Evolutionary conservation across 2,888 invertebrate genomes (phyloP), one percentile per base, ranked within the genome.

Genomic region (Leucophenga maculata): DNA sequence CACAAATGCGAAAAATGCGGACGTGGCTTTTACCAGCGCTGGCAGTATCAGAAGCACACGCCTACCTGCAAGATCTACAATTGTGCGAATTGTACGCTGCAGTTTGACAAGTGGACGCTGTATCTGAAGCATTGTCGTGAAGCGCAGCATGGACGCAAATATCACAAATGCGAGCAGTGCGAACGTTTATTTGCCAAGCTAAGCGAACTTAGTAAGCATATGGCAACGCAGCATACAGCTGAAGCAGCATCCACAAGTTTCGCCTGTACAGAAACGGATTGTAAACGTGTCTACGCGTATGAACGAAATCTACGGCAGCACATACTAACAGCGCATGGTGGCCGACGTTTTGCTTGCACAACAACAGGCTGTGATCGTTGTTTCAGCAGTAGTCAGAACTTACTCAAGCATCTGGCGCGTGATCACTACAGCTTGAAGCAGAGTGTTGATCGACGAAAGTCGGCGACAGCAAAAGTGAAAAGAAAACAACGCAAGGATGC

Each of bases 281-380:
- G 90, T 74, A 67, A 75, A 1, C 84, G 90, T 62, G 84, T 85
- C 68, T 93, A 92, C 82, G 86, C 89, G 6, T 90, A 90, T 72
- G 90, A 90, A 74, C 89, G 88, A 54, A 92, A 92, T 87, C 87
- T 93, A 20, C 89, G 88, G 1, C 89, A 90, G 68, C 93, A 93
- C 74, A 88, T 92, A 69, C 76, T 87, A 68, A 86, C 86, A 1
- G 89, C 87, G 46, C 93, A 93, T 78, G 80, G 89, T 18, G 89
- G 89, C 1, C 77, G 89, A 4, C 90, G 85, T 52, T 90, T 90
- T 80, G 84, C 88, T 55, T 92, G 91, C 76, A 78, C 79, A 11
- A 76, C 90, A 2, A 64, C 75, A 1, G 77, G 75, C 4, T 88
- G 88, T 67, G 68, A 72, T 3, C 75, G 80, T 1, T 75, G 74